Evolutionary conservation across 2,797 vertebrate species (phyloP).

Genomic region (Pangasius sanitwongsei): DNA sequence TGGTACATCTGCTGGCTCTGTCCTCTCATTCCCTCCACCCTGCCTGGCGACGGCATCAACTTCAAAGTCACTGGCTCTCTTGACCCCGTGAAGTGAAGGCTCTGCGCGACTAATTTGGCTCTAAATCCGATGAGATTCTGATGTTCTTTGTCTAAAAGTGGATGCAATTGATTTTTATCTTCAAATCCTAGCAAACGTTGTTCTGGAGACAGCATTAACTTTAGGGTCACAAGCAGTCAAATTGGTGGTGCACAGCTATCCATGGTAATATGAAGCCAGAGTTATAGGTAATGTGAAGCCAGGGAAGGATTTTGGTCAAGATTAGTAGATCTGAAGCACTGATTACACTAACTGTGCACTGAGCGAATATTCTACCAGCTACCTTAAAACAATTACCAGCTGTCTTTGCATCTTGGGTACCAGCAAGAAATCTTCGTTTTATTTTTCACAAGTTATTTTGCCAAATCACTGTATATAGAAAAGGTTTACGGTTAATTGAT

Average conservation of each 20-base stretch:
- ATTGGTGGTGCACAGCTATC: not conserved
- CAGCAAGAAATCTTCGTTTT: constrained; percentile 22
- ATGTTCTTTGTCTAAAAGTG: not conserved
- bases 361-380: constrained; percentile 25
- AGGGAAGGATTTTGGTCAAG: not conserved
- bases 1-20: constrained; percentile 87
- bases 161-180: not conserved
- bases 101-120: not conserved
- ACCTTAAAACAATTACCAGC: constrained; percentile 28
- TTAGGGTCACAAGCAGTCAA: not conserved
- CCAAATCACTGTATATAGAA: constrained; percentile 16
- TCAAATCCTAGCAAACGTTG: not conserved
- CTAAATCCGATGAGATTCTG: not conserved
- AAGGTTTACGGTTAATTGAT: not conserved
- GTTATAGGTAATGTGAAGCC: constrained; percentile 3
- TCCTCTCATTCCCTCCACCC: constrained; percentile 81
- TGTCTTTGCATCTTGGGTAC: constrained; percentile 30
- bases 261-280: not conserved
- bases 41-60: constrained; percentile 85
- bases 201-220: not conserved
- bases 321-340: constrained; percentile 21
- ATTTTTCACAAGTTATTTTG: constrained; percentile 26
- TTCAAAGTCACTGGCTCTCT: constrained; percentile 80
- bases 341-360: constrained; percentile 16
- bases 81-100: constrained; percentile 69